Evolutionary conservation across 2,888 invertebrate genomes (phyloP), one percentile per base, ranked within the genome.

Genomic region (Nymphalis polychloros): DNA sequence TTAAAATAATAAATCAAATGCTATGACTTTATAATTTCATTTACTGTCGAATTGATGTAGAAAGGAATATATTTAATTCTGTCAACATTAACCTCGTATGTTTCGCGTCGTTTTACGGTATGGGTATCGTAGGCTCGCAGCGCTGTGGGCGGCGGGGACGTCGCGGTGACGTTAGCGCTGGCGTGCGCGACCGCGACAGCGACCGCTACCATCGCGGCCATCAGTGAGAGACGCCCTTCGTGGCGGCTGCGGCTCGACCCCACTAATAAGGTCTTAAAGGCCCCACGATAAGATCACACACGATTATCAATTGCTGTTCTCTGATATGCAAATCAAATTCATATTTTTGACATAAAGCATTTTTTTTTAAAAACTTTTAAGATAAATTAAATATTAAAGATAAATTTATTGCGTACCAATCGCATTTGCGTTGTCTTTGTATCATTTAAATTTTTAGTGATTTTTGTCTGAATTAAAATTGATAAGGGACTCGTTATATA

Each of bases 171-270:
- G 67, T 72, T 87, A 59, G 89, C 89, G 77, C 76, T 89, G 78
- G 89, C 89, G 73, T 81, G 85, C 76, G 89, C 87, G 71, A 84
- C 89, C 73, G 90, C 90, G 68, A 89, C 93, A 59, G 92, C 92
- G 64, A 90, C 91, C 71, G 91, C 93, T 41, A 92, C 92, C 76
- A 93, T 93, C 81, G 90, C 92, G 77, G 86, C 93, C 79, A 86
- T 84, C 86, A 85, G 87, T 84, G 97, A 97, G 90, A 95, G 97
- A 78, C 95, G 97, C 84, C 97, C 98, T 53, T 97, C 97, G 79
- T 98, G 98, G 98, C 95, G 97, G 88, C 94, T 98, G 82, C 95
- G 96, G 87, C 96, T 97, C 90, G 97, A 97, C 94, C 96, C 97
- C 89, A 94, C 95, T 89, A 97, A 96, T 93, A 98, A 97, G 97